Evolutionary conservation across 2,888 invertebrate genomes (phyloP).

Genomic region (Dorcus parallelipipedus): DNA sequence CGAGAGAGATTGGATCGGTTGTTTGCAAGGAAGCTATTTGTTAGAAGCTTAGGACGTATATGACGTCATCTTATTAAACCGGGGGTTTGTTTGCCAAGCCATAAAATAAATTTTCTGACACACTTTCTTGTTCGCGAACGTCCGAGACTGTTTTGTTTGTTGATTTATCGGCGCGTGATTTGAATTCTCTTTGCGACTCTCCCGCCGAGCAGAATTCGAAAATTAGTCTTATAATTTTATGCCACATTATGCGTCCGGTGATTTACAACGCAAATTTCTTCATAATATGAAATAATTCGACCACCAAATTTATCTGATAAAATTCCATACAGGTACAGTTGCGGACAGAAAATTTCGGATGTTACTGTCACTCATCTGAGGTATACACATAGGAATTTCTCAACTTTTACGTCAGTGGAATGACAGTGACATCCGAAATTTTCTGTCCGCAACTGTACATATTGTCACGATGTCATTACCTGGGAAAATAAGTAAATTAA

Average conservation of each 20-base stretch:
- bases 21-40: constrained; percentile 38
- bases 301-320: too few relatives aligned
- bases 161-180: constrained; percentile 44
- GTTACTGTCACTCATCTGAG: too few relatives aligned
- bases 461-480: too few relatives aligned
- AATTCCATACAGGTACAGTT: too few relatives aligned
- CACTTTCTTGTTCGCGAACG: constrained; percentile 40
- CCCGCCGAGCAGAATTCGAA: constrained; percentile 31
- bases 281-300: not conserved
- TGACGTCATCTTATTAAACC: constrained; percentile 45
- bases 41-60: constrained; percentile 38
- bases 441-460: too few relatives aligned
- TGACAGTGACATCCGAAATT: too few relatives aligned
- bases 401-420: too few relatives aligned
- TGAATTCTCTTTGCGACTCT: constrained; percentile 34
- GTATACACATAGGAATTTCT: too few relatives aligned
- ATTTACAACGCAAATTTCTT: not conserved
- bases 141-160: constrained; percentile 39
- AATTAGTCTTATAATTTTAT: constrained; percentile 36
- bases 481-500: too few relatives aligned
- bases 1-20: constrained; percentile 36
- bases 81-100: constrained; percentile 42
- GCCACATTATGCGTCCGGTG: not conserved
- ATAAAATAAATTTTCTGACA: constrained; percentile 45
- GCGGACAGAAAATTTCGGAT: too few relatives aligned